Conservation (phyloP, 1,140 invertebrate genomes). For the Scylla paramamosain region DNA sequence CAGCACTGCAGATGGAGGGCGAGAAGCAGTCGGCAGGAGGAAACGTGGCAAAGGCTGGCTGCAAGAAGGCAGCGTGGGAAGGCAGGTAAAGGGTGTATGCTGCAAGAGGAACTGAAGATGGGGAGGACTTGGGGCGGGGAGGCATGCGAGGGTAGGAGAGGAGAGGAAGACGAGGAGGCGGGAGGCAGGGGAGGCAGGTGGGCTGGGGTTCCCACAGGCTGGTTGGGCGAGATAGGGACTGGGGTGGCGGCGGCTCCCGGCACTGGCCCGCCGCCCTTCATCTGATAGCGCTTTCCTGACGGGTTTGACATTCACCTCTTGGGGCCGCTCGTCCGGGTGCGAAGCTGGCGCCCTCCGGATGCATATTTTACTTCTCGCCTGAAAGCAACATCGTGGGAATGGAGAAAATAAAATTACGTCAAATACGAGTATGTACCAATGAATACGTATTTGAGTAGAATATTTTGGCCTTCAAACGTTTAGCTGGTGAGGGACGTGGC, state of each 20-base stretch:
- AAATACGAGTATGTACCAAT: neutral
- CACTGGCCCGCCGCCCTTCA: conserved; percentile 16
- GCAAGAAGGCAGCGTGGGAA: neutral
- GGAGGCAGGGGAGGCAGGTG: neutral
- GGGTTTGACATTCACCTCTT: conserved; percentile 21
- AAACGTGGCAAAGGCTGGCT: neutral
- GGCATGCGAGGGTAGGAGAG: neutral
- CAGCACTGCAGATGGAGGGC: neutral
- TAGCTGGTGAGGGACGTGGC: neutral
- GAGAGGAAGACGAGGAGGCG: neutral
- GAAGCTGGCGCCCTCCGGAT: neutral
- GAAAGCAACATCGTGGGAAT: neutral
- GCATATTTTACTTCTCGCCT: neutral
- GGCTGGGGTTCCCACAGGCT: neutral
- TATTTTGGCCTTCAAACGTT: neutral
- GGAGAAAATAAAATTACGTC: neutral
- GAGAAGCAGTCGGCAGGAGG: neutral
- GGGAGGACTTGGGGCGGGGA: neutral
- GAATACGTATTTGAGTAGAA: neutral
- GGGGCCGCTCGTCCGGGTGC: conserved; percentile 5
- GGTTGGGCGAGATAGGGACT: neutral
- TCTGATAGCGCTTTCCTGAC: conserved; percentile 20
- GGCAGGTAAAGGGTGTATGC: neutral
- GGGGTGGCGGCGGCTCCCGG: neutral
- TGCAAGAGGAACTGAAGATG: neutral